Base-by-base conservation (phyloP, 53 echinoderm and acorn worm species). In the Luidia sarsii region DNA sequence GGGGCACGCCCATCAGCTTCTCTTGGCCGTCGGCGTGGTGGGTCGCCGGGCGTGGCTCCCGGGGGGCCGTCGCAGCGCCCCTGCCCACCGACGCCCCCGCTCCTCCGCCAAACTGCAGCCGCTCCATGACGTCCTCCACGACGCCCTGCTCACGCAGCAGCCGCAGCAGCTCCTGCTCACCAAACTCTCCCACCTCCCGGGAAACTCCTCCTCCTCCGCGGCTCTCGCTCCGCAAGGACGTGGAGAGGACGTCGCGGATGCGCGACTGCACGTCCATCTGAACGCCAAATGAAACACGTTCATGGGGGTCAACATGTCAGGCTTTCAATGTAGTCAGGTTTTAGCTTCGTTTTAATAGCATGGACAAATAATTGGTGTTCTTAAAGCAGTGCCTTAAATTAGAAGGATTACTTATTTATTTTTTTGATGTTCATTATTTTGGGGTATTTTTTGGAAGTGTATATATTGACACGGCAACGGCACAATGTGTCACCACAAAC, bases 231-330 rank as follows among this genome's bases (percentile, higher is more conserved):
- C 52, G 82, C 27, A 93, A 59, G 5, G 96, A 88, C 55, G 94
- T 89, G 8, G 90, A 86, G 5, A 97, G 85, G 48, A 97, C 81
- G 31, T 89, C 84, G 7, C 89, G 88, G 62, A 97, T 94, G 39
- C 88, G 85, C 13, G 86, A 67, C 33, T 97, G 97, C 13, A 97
- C 83, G 62, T 97, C 87, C 91, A 97, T 88, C 97, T 97, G 60
- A 11, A 54, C 41, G 18, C 4, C 4, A 52, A 52, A 52, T 14
- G 4, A 52, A n/a, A n/a, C n/a, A n/a, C n/a, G n/a, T n/a, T n/a
- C n/a, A n/a, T n/a, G n/a, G n/a, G n/a, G n/a, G n/a, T n/a, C n/a
- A n/a, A n/a, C n/a, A n/a, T n/a, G n/a, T n/a, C n/a, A n/a, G n/a
- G n/a, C n/a, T n/a, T n/a, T n/a, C n/a, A n/a, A n/a, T n/a, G n/a